Evolutionary conservation across 2,797 vertebrate species (phyloP), one percentile per base, ranked within the genome.

Genomic region (Aplochiton taeniatus): DNA sequence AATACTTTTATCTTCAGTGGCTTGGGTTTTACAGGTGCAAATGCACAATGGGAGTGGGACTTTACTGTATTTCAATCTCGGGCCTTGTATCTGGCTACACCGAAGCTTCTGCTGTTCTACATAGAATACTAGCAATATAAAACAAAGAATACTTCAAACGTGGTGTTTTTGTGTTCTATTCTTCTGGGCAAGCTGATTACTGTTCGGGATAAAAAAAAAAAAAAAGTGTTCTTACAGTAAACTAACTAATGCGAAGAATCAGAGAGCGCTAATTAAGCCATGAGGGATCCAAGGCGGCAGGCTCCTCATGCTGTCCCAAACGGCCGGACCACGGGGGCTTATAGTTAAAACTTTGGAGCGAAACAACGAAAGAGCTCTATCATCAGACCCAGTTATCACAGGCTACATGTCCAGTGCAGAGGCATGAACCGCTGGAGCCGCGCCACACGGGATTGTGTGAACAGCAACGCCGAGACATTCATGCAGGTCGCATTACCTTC

Each of bases 251-350:
- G 87, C 71, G 67, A 81, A 66, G 85, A 90, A 90, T 88, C 83
- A 89, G 82, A 88, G 83, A 79, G 86, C 84, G 58, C 90, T 91
- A 91, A 91, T 91, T 88, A 90, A 91, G 90, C 87, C 90, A 90
- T 88, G 82, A 74, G 89, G 90, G 90, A 89, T 78, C 79, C 69
- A 57, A 85, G 72, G 77, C 79, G 74, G 79, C 79, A 49, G 73
- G 80, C 78, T 68, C 62, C 54, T 71, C 77, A 81, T 78, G 85
- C 80, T 77, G 76, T 86, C 84, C 86, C 89, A 78, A 83, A 80
- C 74, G 81, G 76, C 78, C 81, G 47, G 76, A 81, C 81, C 82
- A 47, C 63, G 52, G 83, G 83, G 87, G 79, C 80, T 82, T 80
- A 72, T 54, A 49, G 48, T 45, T 0, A 70, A 66, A 84, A 84